Conservation (phyloP, 2,113 vertebrate species). For the Falco punctatus region DNA sequence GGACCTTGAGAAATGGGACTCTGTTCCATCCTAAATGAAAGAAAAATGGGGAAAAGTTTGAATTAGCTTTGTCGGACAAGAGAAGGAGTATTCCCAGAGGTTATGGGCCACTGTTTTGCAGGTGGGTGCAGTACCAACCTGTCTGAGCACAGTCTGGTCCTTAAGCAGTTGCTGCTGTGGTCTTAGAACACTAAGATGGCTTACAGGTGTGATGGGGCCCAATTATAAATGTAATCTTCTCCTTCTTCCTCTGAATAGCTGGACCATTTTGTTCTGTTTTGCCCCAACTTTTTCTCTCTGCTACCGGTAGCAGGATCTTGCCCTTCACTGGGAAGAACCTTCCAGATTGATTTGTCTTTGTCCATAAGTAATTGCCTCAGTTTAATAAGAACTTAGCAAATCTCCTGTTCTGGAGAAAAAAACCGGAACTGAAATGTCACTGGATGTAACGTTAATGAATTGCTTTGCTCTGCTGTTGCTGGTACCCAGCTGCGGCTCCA, state of each 20-base stretch:
- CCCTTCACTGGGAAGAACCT: not conserved
- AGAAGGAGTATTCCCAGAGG: not conserved
- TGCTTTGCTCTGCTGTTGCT: not conserved
- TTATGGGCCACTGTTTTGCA: not conserved
- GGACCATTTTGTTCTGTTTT: not conserved
- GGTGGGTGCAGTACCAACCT: not conserved
- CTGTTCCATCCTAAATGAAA: not conserved
- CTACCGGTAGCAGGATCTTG: not conserved
- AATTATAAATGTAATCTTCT: not conserved
- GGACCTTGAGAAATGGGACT: not conserved
- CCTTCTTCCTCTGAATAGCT: not conserved
- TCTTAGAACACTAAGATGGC: too few relatives aligned
- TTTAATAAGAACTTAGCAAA: not conserved
- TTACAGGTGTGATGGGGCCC: not conserved
- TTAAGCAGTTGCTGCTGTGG: not conserved
- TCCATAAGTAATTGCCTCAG: not conserved
- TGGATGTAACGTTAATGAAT: not conserved
- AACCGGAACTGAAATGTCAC: not conserved
- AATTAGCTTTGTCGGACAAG: not conserved
- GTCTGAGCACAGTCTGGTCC: not conserved
- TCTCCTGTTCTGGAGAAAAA: not conserved
- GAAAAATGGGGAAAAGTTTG: not conserved
- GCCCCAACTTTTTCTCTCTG: not conserved
- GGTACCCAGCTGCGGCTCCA: not conserved
- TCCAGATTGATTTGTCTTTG: not conserved